These are phyloP conservation scores for Orchesella cincta DNA, from an alignment of 1,140 invertebrate genomes.

Conservation along the genomic window DNA sequence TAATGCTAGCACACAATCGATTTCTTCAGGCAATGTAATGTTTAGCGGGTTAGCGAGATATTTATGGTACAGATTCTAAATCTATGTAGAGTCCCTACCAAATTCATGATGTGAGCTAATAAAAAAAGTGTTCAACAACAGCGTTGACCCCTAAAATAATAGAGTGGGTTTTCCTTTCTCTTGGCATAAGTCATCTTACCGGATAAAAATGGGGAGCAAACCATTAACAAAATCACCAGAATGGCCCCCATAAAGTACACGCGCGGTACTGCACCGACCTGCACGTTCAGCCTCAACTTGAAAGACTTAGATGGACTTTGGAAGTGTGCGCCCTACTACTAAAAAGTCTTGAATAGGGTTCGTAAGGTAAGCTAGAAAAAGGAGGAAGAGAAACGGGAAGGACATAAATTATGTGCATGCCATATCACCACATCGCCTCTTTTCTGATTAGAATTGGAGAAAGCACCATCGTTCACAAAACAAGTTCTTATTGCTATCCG, in stretches of 20 bases:
- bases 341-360: not conserved
- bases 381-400: not conserved
- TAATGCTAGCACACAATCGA: not conserved
- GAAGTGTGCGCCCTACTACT: not conserved
- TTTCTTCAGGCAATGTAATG: too few relatives aligned
- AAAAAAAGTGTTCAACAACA: too few relatives aligned
- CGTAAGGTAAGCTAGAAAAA: not conserved
- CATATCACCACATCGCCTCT: not conserved
- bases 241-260: not conserved
- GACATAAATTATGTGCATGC: not conserved
- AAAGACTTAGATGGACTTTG: not conserved
- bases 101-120: not conserved
- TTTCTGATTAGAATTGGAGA: not conserved
- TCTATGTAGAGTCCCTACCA: too few relatives aligned
- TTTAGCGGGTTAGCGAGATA: too few relatives aligned
- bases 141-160: not conserved
- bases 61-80: not conserved
- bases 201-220: not conserved
- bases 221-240: not conserved
- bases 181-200: not conserved
- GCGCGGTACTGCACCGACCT: not conserved
- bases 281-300: not conserved
- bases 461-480: too few relatives aligned
- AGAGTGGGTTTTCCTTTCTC: not conserved
- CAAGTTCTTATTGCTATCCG: too few relatives aligned